Percentiles rank a stretch among this genome's conserved stretches.
Evolutionary conservation across 35 echinoderm and acorn worm species (phyloP).

Genomic region (Heliocidaris erythrogramma): DNA sequence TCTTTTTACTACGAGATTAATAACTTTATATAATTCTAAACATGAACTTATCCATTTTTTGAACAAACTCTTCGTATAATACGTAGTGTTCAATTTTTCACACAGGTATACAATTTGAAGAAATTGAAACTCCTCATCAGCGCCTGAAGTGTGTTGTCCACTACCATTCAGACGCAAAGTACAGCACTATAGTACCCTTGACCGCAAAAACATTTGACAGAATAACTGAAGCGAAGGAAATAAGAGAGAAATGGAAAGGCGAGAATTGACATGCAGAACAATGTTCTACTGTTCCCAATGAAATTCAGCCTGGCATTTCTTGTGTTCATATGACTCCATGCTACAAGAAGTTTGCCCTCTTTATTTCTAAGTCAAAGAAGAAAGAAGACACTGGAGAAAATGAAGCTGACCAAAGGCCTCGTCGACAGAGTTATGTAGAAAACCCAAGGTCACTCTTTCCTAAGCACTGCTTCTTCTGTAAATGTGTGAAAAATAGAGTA

Average conservation of each 20-base stretch:
- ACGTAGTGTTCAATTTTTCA: too few species aligned
- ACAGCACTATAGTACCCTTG: slow-evolving; percentile 29
- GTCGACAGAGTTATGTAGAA: too few species aligned
- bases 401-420: not conserved
- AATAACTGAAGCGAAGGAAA: slow-evolving; percentile 39
- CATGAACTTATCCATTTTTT: too few species aligned
- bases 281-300: slow-evolving; percentile 35
- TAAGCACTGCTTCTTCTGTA: slow-evolving; percentile 32
- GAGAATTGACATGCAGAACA: slow-evolving; percentile 43
- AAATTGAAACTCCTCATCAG: too few species aligned
- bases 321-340: slow-evolving; percentile 45
- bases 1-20: too few species aligned
- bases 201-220: slow-evolving; percentile 31
- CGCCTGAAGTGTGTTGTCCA: too few species aligned
- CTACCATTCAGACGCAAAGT: too few species aligned
- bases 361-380: slow-evolving; percentile 35
- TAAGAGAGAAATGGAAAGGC: slow-evolving; percentile 48
- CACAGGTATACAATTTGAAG: too few species aligned
- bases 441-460: not conserved
- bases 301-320: slow-evolving; percentile 31
- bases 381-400: not conserved
- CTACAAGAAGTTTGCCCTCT: slow-evolving; percentile 41
- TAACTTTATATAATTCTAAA: too few species aligned
- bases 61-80: too few species aligned
- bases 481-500: slow-evolving; percentile 41